Conservation (phyloP, 2,888 invertebrate species). For the Bhutanitis thaidina region DNA sequence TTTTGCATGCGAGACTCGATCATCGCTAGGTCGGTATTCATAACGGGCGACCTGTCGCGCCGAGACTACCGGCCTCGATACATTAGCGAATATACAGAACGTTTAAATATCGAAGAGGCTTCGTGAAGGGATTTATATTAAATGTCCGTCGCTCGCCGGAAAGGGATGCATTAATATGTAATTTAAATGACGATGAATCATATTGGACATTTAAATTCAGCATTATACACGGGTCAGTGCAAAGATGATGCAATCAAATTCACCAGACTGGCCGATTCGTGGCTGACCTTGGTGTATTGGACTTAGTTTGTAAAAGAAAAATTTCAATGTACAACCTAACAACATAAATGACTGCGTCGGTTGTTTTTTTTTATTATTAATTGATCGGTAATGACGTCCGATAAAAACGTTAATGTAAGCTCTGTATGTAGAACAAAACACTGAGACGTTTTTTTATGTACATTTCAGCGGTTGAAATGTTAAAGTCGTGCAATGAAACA, state of each 20-base stretch:
- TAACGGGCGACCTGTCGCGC: constrained; percentile 60
- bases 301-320: not conserved
- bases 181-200: constrained; percentile 11
- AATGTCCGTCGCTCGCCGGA: constrained; percentile 10
- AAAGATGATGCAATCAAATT: too few relatives aligned
- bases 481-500: too few relatives aligned
- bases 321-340: not conserved
- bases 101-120: constrained; percentile 9
- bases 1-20: constrained; percentile 62
- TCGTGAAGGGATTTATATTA: not conserved
- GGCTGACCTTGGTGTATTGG: not conserved
- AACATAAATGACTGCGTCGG: not conserved
- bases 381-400: not conserved
- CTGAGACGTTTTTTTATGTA: too few relatives aligned
- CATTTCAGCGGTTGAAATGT: too few relatives aligned
- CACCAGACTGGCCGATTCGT: too few relatives aligned
- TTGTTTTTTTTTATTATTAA: not conserved
- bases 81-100: constrained; percentile 5
- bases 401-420: not conserved
- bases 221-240: not conserved
- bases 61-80: constrained; percentile 49
- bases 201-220: constrained; percentile 9
- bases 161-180: constrained; percentile 4
- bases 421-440: too few relatives aligned
- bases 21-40: constrained; percentile 43